phyloP scores from a whole-genome alignment of 1,140 invertebrate genomes.

The Lasioglossum baleicum region DNA sequence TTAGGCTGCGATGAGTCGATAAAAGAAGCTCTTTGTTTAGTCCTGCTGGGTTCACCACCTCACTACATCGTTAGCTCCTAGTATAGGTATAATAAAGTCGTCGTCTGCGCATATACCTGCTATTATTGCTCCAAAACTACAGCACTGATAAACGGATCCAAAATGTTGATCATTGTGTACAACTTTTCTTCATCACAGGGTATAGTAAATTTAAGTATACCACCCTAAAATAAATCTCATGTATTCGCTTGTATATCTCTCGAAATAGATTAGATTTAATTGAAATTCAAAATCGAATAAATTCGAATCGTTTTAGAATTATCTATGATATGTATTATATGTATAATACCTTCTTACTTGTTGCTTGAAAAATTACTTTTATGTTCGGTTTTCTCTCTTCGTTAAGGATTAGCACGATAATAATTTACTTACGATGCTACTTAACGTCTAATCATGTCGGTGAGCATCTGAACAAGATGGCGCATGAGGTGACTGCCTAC shows the following conservation, averaged over 20 bases:
- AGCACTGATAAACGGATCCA: slow-evolving; percentile 58
- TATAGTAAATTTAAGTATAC: slow-evolving; percentile 65
- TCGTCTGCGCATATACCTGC: slow-evolving; percentile 57
- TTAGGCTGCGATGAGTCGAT: too few species aligned
- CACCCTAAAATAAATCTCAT: slow-evolving; percentile 61
- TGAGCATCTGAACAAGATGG: slow-evolving; percentile 85
- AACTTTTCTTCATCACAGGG: slow-evolving; percentile 58
- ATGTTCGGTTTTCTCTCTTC: neutral
- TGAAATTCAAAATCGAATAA: neutral
- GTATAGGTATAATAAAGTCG: slow-evolving; percentile 36
- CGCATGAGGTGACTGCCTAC: slow-evolving; percentile 86
- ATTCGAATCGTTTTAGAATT: neutral
- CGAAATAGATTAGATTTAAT: neutral
- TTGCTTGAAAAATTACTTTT: slow-evolving; percentile 14
- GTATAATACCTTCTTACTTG: neutral
- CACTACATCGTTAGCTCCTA: too few species aligned
- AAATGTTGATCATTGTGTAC: slow-evolving; percentile 59
- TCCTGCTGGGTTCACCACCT: too few species aligned
- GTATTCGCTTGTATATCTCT: neutral
- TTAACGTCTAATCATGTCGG: slow-evolving; percentile 75
- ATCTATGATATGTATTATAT: neutral
- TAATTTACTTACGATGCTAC: slow-evolving; percentile 79
- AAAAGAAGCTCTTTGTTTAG: too few species aligned
- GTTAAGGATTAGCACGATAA: slow-evolving; percentile 1
- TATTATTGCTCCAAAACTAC: slow-evolving; percentile 66